These are phyloP conservation scores for Eulemur macaco DNA, from an alignment of 2,113 vertebrate species.

Conservation along the genomic window DNA sequence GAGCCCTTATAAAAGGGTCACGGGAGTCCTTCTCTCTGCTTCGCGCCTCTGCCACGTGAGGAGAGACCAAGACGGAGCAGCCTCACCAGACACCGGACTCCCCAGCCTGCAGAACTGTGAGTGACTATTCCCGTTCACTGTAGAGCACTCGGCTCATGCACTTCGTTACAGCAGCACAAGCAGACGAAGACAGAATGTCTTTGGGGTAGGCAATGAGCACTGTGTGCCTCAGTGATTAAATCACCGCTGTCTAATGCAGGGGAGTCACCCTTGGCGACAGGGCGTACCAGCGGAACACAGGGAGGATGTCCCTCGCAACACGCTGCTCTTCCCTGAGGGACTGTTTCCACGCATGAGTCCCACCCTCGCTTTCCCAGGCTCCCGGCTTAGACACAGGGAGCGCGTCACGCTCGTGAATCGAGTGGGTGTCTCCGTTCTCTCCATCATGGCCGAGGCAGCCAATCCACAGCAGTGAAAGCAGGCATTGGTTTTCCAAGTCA, in stretches of 20 bases:
- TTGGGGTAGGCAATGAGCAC: too few relatives aligned
- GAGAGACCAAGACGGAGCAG: neutral
- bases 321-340: too few relatives aligned
- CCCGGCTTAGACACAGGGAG: neutral
- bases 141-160: too few relatives aligned
- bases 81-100: neutral
- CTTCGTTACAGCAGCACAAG: neutral
- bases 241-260: accelerated
- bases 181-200: neutral
- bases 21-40: neutral
- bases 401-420: accelerated
- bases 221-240: accelerated
- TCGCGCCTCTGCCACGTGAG: accelerated
- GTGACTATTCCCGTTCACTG: neutral
- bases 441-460: neutral
- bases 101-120: neutral
- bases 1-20: neutral
- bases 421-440: too few relatives aligned
- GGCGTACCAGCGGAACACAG: too few relatives aligned
- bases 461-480: too few relatives aligned
- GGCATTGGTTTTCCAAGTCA: too few relatives aligned
- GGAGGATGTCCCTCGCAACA: neutral
- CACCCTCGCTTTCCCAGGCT: neutral
- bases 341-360: accelerated
- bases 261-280: neutral